Conservation (phyloP, 1,140 invertebrate genomes). For the Drosophila sp. region DNA sequence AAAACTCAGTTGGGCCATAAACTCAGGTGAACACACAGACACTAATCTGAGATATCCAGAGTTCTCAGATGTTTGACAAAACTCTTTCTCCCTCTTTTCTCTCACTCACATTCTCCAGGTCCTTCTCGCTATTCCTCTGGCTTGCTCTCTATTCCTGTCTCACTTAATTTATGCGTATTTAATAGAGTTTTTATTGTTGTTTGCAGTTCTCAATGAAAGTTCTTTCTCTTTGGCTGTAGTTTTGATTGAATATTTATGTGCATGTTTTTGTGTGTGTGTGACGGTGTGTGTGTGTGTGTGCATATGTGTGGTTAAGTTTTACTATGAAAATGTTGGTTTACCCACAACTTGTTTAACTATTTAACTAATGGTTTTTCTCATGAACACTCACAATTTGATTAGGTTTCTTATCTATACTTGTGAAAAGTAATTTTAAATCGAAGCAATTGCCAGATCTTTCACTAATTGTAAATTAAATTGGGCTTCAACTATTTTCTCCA, state of each 20-base stretch:
- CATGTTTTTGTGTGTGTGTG: slow-evolving; percentile 10
- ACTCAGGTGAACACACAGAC: slow-evolving; percentile 47
- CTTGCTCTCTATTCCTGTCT: slow-evolving; percentile 16
- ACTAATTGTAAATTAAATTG: no score
- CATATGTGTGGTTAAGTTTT: slow-evolving; percentile 40
- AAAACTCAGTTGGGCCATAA: slow-evolving; percentile 64
- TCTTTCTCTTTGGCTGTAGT: slow-evolving; percentile 47
- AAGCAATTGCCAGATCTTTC: not conserved
- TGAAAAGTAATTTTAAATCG: not conserved
- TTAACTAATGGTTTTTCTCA: slow-evolving; percentile 44
- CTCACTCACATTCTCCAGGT: not conserved
- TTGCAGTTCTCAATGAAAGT: slow-evolving; percentile 66
- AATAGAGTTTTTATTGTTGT: slow-evolving; percentile 81
- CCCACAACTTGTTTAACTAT: slow-evolving; percentile 55
- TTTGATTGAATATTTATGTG: slow-evolving; percentile 78
- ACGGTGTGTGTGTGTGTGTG: slow-evolving; percentile 5
- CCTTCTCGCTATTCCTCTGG: not conserved
- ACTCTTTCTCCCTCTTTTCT: not conserved
- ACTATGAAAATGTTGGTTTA: slow-evolving; percentile 46
- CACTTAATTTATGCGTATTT: slow-evolving; percentile 77
- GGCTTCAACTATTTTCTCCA: no score
- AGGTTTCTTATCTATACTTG: not conserved
- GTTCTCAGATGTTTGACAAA: slow-evolving; percentile 48
- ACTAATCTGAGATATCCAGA: slow-evolving; percentile 37
- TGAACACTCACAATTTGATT: slow-evolving; percentile 22